These are phyloP conservation scores for Incurvaria masculella DNA, from an alignment of 2,888 invertebrate genomes.

Conservation along the genomic window DNA sequence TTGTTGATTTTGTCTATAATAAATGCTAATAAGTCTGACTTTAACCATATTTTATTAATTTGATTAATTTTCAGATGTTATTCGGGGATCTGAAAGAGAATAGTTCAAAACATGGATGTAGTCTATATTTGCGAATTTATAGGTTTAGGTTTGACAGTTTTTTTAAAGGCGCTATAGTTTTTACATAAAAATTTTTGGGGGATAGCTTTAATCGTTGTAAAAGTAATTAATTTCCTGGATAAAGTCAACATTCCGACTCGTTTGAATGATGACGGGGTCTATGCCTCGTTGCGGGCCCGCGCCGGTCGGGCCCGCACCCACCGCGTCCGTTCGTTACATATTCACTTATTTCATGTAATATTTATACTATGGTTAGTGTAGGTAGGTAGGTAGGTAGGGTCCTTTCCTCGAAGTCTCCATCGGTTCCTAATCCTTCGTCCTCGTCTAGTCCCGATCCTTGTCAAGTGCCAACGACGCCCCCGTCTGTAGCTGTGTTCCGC, in stretches of 20 bases:
- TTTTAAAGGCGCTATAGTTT: neutral
- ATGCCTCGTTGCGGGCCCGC: neutral
- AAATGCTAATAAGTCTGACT: slow-evolving; percentile 53
- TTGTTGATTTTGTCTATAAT: slow-evolving; percentile 46
- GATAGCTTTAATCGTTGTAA: neutral
- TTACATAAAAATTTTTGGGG: neutral
- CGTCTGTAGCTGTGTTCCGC: slow-evolving; percentile 15
- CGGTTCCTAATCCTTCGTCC: slow-evolving; percentile 42
- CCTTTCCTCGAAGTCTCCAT: slow-evolving; percentile 30
- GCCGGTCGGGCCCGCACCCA: neutral
- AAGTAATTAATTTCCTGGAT: neutral
- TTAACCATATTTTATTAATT: slow-evolving; percentile 44
- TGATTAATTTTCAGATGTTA: slow-evolving; percentile 35
- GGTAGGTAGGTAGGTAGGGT: slow-evolving; percentile 7
- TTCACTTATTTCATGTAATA: neutral
- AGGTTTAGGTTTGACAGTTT: slow-evolving; percentile 20
- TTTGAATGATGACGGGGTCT: neutral
- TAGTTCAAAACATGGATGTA: slow-evolving; percentile 23
- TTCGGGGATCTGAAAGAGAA: slow-evolving; percentile 3
- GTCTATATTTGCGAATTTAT: slow-evolving; percentile 28
- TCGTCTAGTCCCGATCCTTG: slow-evolving; percentile 48
- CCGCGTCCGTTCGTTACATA: neutral
- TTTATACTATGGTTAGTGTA: slow-evolving; percentile 4
- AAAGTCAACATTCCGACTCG: slow-evolving; percentile 2
- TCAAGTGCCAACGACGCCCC: slow-evolving; percentile 49